phyloP scores from a whole-genome alignment of 2,888 invertebrate genomes.

The Pseudococcus longispinus region DNA sequence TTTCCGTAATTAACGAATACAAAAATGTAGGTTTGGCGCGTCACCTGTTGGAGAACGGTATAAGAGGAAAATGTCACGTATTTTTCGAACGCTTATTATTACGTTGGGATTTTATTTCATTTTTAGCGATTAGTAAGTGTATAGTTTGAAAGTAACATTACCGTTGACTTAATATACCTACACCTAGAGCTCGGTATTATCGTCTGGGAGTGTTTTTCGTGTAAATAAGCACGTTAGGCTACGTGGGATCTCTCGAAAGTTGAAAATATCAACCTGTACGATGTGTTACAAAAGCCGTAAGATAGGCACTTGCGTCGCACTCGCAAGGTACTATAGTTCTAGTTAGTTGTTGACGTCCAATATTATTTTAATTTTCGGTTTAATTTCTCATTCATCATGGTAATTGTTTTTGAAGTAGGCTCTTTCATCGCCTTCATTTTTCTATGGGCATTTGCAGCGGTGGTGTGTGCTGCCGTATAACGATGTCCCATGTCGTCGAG shows the following conservation, averaged over 20 bases:
- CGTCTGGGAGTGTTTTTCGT: not conserved
- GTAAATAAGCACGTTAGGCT: not conserved
- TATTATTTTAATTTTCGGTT: slow-evolving; percentile 11
- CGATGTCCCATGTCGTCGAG: slow-evolving; percentile 50
- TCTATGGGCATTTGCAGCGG: slow-evolving; percentile 9
- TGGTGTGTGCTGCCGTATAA: not conserved
- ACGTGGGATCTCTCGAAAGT: not conserved
- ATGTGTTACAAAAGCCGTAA: not conserved
- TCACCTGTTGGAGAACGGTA: not conserved
- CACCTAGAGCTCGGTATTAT: not conserved
- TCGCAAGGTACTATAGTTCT: not conserved
- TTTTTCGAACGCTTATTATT: not conserved
- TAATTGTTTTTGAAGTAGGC: slow-evolving; percentile 10
- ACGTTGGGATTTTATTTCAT: slow-evolving; percentile 15
- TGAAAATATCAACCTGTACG: not conserved
- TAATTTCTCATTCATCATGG: slow-evolving; percentile 16
- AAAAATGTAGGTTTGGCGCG: not conserved
- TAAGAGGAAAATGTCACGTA: slow-evolving; percentile 10
- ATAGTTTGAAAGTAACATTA: not conserved
- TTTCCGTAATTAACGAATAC: slow-evolving; percentile 13
- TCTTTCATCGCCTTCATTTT: slow-evolving; percentile 21
- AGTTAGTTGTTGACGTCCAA: not conserved
- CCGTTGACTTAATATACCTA: not conserved
- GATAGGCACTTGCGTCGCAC: not conserved
- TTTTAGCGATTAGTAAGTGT: not conserved